Evolutionary conservation across 2,797 vertebrate species (phyloP).

Genomic region (Mionectes olivaceus): DNA sequence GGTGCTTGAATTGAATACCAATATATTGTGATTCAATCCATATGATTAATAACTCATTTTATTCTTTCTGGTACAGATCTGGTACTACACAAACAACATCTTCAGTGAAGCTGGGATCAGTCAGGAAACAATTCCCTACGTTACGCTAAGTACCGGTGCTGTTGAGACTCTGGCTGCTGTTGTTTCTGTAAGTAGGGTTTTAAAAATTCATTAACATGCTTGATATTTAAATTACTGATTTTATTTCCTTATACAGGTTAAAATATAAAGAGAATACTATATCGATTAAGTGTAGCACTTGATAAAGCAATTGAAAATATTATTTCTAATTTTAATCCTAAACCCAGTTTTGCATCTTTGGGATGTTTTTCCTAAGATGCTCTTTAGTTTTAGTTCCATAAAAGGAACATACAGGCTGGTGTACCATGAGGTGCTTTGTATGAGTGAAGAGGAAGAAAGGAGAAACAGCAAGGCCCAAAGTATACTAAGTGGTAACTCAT

Average conservation of each 20-base stretch:
- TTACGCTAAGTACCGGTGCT: slow-evolving; percentile 91
- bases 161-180: slow-evolving; percentile 88
- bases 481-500: not conserved
- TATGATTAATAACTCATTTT: not conserved
- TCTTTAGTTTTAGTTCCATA: not conserved
- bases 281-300: not conserved
- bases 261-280: not conserved
- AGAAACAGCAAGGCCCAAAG: not conserved
- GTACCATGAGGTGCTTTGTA: not conserved
- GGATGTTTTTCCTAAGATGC: not conserved
- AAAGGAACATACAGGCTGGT: not conserved
- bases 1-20: not conserved
- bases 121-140: slow-evolving; percentile 83
- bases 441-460: not conserved
- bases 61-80: slow-evolving; percentile 82
- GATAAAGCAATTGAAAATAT: not conserved
- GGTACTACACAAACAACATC: slow-evolving; percentile 95
- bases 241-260: not conserved
- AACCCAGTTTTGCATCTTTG: not conserved
- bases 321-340: not conserved
- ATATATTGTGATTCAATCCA: not conserved
- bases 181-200: slow-evolving; percentile 86
- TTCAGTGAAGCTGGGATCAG: slow-evolving; percentile 86
- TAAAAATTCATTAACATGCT: not conserved
- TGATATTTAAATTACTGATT: not conserved